Base-by-base conservation (phyloP, 2,888 invertebrate genomes). In the Pyrrhia umbra region DNA sequence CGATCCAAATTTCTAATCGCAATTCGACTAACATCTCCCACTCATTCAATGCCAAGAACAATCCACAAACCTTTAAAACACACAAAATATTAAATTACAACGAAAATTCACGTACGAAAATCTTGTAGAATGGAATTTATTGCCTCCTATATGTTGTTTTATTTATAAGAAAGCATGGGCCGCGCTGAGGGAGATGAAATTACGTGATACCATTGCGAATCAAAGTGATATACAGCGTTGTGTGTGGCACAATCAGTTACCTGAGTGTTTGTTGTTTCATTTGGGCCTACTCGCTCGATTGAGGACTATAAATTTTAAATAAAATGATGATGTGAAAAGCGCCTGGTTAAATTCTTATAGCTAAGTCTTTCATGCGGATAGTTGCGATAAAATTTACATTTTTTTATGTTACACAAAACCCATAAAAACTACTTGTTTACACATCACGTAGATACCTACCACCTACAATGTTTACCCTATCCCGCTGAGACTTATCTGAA, bases 131-230 rank as follows among this genome's bases (percentile, higher is more conserved):
- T 87, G 87, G 89, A 92, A 94, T 94, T 94, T 94, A 94, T 94
- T 82, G 92, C 90, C 89, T 90, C 90, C 93, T 93, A 93, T 94
- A 93, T 87, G 86, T 90, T 94, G 92, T 89, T 93, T 94, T 94
- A 94, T 94, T 94, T 94, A 94, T 93, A 94, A 94, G 94, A 93
- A 93, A 92, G 91, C 91, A 89, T 87, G 88, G 86, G 82, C 84
- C 80, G 85, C 83, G 87, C 88, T 87, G 84, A 75, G 91, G 91
- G 93, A 94, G 93, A 94, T 94, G 93, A 92, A 94, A 94, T 94
- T 94, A 94, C 94, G 94, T 94, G 94, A 94, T 94, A 93, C 93
- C 91, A 94, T 94, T 94, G 88, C 89, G 89, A 92, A 93, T 92
- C 91, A 90, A 92, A 92, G 93, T 93, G 92, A 94, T 90, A 92